Base-by-base conservation (phyloP, 2,797 vertebrate genomes). In the Denticeps clupeoides region DNA sequence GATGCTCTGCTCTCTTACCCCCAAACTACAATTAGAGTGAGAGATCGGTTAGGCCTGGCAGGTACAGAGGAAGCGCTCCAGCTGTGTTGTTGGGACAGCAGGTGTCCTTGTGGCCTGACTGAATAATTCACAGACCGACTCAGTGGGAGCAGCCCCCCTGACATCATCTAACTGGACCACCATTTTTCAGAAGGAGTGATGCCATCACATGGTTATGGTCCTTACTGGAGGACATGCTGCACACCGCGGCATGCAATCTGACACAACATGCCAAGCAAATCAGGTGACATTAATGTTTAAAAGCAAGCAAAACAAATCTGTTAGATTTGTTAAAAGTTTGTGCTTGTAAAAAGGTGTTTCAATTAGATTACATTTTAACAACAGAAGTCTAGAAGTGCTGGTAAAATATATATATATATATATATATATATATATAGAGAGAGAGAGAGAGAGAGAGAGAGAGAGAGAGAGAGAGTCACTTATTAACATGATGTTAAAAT, bases 121-220 rank as follows among this genome's bases (percentile, higher is more conserved):
- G 68, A 74, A 83, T 81, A 75, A 77, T 73, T 82, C 71, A 81
- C 68, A 54, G 60, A 55, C 50, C 45, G 47, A n/a, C 53, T 43
- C 55, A 64, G 59, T 71, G 76, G 72, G 62, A 77, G 75, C 63
- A 71, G 67, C 60, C 58, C n/a, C 51, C 47, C 58, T 63, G 72
- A 73, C 70, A 70, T 58, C 52, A 41, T 72, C 58, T 74, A 61
- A 55, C 54, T 59, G 53, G 67, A 63, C 51, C 55, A 31, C 61
- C 49, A 65, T 63, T 74, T 76, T 67, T 72, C 72, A 76, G 50
- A 66, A 46, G 60, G 57, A 62, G 66, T 65, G 68, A 61, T 53
- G 66, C 60, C 73, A 73, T 58, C 44, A 47, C 48, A 32, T 18
- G 3, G n/a, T 28, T 22, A 24, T 29, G n/a, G 21, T 21, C 28